Conservation (phyloP, 2,113 vertebrate species). For the Nasalis larvatus region DNA sequence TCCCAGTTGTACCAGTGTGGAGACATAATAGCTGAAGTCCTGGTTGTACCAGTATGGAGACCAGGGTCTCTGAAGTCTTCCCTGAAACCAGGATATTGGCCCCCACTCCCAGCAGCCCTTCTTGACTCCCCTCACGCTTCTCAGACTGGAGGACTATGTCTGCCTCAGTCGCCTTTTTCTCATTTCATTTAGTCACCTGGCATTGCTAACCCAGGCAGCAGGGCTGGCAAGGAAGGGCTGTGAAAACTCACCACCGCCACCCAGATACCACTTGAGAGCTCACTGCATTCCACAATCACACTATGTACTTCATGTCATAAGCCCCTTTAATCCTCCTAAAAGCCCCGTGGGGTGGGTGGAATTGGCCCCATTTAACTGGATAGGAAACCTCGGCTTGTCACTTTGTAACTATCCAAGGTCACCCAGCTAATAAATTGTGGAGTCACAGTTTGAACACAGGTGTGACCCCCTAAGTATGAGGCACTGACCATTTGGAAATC, state of each 20-base stretch:
- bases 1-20: no score
- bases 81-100: not conserved
- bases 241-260: not conserved
- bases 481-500: not conserved
- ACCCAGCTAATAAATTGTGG: not conserved
- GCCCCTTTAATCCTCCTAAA: slow-evolving; percentile 59
- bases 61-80: not conserved
- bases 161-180: not conserved
- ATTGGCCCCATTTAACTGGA: slow-evolving; percentile 25
- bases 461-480: not conserved
- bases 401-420: not conserved
- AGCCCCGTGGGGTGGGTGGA: not conserved
- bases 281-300: slow-evolving; percentile 50
- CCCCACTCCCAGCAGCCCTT: not conserved
- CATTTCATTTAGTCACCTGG: not conserved
- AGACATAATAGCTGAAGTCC: not conserved
- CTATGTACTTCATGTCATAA: slow-evolving; percentile 42
- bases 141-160: not conserved
- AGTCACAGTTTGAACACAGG: slow-evolving; percentile 21
- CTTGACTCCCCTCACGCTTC: not conserved
- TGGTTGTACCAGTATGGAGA: not conserved
- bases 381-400: slow-evolving; percentile 36
- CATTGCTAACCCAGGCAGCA: not conserved
- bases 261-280: slow-evolving; percentile 20
- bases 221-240: not conserved